Evolutionary conservation across 1,140 invertebrate species (phyloP), one percentile per base, ranked within the genome.

Genomic region (Drosophila busckii): DNA sequence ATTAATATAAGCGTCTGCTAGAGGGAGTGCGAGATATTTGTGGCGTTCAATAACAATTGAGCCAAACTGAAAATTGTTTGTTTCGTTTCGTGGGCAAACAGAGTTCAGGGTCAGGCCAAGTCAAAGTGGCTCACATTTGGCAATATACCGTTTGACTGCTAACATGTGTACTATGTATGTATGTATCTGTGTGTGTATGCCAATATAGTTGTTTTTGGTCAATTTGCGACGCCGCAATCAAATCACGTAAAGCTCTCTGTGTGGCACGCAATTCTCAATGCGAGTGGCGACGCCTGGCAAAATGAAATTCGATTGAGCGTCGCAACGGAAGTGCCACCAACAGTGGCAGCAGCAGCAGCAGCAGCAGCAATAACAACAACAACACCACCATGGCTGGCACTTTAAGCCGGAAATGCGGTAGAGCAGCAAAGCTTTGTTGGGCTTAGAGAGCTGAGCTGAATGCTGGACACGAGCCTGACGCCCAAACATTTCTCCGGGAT

Each of bases 321-420:
- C 52, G 61, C 52, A 66, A 50, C 61, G 63, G 63, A 66, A 65
- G 63, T 66, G 62, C 52, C 53, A 65, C 56, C 44, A 37, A 50
- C 54, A 59, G 9, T 40, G 31, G 15, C 58, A 61, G 9, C 10
- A 59, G 19, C 7, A 34, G 34, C 53, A 59, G 20, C 31, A 28
- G 13, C 38, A 56, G 22, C 54, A 52, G 10, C 15, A 29, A 32
- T 16, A 52, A 8, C 46, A 29, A 17, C 38, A 22, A 13, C 44
- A 49, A 22, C 46, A 42, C 7, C 42, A 12, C 19, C 32, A 46
- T 52, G 49, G 23, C 22, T 38, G 62, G 50, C 61, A 64, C 63
- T 66, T 66, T 66, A 66, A 66, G 63, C 63, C 63, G 63, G 63
- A 66, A 66, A 66, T 66, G 63, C 66, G 63, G 52, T 61, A 66